These are phyloP conservation scores for Hypena proboscidalis DNA, from an alignment of 2,888 invertebrate genomes.

Conservation along the genomic window DNA sequence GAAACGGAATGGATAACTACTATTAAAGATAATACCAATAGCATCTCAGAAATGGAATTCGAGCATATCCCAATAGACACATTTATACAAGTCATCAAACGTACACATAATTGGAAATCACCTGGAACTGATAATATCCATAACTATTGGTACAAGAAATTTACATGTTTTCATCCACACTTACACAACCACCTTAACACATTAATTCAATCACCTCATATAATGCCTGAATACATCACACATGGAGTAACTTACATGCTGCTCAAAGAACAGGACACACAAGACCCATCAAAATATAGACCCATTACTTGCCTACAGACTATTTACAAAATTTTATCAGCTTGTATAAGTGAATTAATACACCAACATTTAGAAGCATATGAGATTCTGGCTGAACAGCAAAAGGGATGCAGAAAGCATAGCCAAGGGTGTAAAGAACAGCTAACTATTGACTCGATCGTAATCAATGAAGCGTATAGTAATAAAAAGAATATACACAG, in stretches of 20 bases:
- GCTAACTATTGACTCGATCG: constrained; percentile 30
- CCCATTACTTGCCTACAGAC: constrained; percentile 45
- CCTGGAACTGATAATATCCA: constrained; percentile 20
- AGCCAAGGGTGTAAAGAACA: no score
- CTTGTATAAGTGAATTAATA: constrained; percentile 28
- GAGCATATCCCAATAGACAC: constrained; percentile 14
- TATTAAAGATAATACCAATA: background rate
- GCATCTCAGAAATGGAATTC: constrained; percentile 26
- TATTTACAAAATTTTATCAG: constrained; percentile 35
- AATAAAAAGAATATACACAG: no score
- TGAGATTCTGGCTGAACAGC: constrained; percentile 31
- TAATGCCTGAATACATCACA: no score
- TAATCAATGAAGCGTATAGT: constrained; percentile 18
- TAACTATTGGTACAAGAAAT: no score
- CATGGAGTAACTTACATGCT: no score
- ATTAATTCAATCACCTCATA: no score
- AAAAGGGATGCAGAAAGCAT: constrained; percentile 30
- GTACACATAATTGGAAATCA: constrained; percentile 13
- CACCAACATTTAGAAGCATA: constrained; percentile 21
- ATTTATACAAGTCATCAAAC: constrained; percentile 8
- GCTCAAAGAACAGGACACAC: constrained; percentile 23
- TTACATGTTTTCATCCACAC: no score
- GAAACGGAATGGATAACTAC: background rate
- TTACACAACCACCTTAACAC: no score
- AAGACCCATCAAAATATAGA: constrained; percentile 36